These are phyloP conservation scores for Eulemur mongoz DNA, from an alignment of 2,797 vertebrate species.

Conservation along the genomic window DNA sequence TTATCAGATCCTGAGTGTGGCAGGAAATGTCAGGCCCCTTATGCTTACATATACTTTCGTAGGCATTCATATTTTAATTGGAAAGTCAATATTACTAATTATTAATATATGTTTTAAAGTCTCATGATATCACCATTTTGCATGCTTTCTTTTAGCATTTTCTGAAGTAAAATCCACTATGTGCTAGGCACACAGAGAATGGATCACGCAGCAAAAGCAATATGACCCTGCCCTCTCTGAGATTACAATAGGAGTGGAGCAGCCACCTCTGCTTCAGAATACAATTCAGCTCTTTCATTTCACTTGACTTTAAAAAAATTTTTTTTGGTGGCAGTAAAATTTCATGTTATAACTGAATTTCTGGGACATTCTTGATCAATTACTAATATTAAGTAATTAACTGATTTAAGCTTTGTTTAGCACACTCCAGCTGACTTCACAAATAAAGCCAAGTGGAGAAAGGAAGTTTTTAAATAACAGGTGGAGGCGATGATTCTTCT, in stretches of 20 bases:
- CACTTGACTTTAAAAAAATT: background rate
- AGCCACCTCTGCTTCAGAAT: background rate
- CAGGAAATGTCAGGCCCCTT: background rate
- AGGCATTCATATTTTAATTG: slow-evolving; percentile 17
- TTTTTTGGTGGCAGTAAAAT: background rate
- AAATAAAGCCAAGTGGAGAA: background rate
- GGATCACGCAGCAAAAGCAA: background rate
- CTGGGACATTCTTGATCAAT: background rate
- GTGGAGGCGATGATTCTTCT: background rate
- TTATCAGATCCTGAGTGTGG: background rate
- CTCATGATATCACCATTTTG: background rate
- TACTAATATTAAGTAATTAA: background rate
- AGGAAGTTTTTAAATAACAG: background rate
- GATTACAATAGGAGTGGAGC: rapidly evolving
- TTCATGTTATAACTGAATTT: slow-evolving; percentile 6
- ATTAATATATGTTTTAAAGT: background rate
- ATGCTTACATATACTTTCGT: background rate
- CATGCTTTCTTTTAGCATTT: background rate
- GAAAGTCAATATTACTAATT: background rate
- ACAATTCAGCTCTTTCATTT: background rate
- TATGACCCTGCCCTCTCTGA: background rate
- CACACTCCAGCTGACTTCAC: background rate
- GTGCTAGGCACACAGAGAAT: background rate
- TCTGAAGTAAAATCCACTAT: background rate
- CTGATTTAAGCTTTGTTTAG: background rate